Conservation (phyloP, 2,888 invertebrate species). For the Eudasyphora cyanicolor region DNA sequence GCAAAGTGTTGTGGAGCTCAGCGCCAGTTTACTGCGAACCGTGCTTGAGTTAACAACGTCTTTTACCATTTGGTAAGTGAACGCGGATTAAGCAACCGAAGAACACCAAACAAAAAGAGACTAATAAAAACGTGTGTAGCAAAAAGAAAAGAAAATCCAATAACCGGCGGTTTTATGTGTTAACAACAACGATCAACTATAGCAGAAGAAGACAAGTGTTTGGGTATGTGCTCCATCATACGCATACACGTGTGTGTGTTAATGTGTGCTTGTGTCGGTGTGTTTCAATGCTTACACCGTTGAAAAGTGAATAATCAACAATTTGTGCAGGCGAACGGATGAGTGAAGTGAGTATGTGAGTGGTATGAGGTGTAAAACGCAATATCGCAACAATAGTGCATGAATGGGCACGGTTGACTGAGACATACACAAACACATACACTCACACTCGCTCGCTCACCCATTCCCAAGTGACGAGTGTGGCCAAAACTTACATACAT, state of each 20-base stretch:
- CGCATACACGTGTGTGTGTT: constrained; percentile 40
- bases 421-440: constrained; percentile 46
- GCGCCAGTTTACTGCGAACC: constrained; percentile 68
- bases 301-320: constrained; percentile 75
- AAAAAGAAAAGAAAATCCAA: constrained; percentile 20
- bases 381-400: constrained; percentile 55
- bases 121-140: constrained; percentile 22
- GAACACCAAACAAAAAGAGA: background rate
- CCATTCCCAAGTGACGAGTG: constrained; percentile 25
- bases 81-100: constrained; percentile 37
- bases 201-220: constrained; percentile 53
- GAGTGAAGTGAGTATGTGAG: constrained; percentile 13
- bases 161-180: constrained; percentile 62
- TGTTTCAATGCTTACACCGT: constrained; percentile 58
- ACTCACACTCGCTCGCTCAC: constrained; percentile 41
- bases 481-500: constrained; percentile 56
- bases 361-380: constrained; percentile 46
- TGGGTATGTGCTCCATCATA: constrained; percentile 37
- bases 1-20: constrained; percentile 20
- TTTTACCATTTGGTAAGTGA: constrained; percentile 59
- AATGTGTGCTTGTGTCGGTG: too few species aligned
- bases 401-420: constrained; percentile 45
- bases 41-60: constrained; percentile 67
- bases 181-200: constrained; percentile 38
- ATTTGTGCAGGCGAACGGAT: too few species aligned